Conservation (phyloP, 2,113 vertebrate species). For the Coryphaenoides rupestris region DNA sequence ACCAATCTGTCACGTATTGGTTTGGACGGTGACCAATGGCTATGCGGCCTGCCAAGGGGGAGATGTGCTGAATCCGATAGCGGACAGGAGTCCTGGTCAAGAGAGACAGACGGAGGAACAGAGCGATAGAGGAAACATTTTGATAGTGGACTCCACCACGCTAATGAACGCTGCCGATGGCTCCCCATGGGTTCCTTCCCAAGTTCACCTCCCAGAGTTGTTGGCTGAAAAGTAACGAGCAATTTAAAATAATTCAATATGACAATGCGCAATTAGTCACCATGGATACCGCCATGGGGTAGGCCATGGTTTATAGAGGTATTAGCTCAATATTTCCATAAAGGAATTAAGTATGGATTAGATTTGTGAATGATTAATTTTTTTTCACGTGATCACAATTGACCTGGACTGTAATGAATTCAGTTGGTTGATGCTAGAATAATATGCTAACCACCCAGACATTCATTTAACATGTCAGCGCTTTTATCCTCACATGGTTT, state of each 20-base stretch:
- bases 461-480: no score
- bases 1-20: constrained; percentile 26
- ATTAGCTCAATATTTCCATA: constrained; percentile 3
- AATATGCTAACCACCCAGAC: no score
- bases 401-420: neutral
- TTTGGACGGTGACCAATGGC: constrained; percentile 32
- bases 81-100: constrained; percentile 34
- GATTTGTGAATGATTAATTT: neutral
- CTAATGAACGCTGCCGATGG: constrained; percentile 22
- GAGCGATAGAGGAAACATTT: constrained; percentile 26
- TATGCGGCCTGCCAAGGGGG: constrained; percentile 20
- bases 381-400: neutral
- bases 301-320: neutral
- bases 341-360: neutral
- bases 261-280: neutral
- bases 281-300: neutral
- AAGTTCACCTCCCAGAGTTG: constrained; percentile 26
- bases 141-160: constrained; percentile 23
- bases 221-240: neutral
- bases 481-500: no score
- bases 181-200: constrained; percentile 11
- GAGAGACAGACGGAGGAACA: constrained; percentile 29
- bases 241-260: neutral
- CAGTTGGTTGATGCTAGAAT: no score
- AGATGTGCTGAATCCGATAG: constrained; percentile 27